Evolutionary conservation across 1,140 invertebrate species (phyloP).

Genomic region (Caenorhabditis latens): DNA sequence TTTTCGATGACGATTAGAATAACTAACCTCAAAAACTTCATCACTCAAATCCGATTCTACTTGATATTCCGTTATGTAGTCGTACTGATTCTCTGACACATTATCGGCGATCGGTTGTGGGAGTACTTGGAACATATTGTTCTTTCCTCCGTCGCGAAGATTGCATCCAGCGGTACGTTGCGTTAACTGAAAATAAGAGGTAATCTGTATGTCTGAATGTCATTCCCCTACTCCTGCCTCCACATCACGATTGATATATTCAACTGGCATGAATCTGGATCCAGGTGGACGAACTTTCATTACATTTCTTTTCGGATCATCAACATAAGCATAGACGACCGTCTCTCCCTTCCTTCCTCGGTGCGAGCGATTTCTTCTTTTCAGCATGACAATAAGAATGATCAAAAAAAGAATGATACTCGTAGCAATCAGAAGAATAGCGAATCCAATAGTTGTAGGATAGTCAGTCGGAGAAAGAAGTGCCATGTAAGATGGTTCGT

Average conservation of each 20-base stretch:
- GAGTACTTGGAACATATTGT: not conserved
- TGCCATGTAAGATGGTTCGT: not conserved
- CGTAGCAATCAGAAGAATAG: not conserved
- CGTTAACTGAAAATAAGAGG: not conserved
- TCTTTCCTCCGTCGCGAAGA: not conserved
- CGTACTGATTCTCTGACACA: not conserved
- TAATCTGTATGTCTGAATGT: not conserved
- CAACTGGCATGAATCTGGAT: not conserved
- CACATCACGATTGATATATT: not conserved
- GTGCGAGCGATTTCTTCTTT: not conserved
- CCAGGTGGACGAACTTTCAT: not conserved
- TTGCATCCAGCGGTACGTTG: not conserved
- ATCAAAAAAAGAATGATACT: not conserved
- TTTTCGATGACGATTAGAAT: not conserved
- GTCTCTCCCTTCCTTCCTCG: not conserved
- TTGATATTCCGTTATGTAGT: not conserved
- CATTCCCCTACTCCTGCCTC: not conserved
- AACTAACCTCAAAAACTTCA: constrained; percentile 19
- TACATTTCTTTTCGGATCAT: not conserved
- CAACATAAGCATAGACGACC: not conserved
- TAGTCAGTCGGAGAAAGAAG: not conserved
- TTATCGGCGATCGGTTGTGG: not conserved
- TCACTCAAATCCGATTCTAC: constrained; percentile 24
- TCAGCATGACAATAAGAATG: not conserved
- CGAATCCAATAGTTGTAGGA: not conserved